A percentile compares a stretch with the other conserved stretches of the same genome.
Evolutionary conservation across 2,888 invertebrate genomes (phyloP).

Genomic region (Euproctis similis): DNA sequence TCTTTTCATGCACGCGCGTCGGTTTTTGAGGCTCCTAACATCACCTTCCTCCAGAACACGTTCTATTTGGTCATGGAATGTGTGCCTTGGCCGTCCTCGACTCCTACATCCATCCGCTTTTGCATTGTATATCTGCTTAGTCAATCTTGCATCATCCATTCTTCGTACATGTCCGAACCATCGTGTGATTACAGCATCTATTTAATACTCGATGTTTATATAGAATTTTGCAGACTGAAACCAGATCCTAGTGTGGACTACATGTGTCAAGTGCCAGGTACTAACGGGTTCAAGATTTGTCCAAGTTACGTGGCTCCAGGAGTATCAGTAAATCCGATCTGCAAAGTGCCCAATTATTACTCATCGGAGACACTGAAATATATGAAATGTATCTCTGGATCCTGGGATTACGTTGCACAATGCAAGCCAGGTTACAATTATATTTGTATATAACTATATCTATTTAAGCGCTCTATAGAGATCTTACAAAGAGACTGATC

Average conservation of each 20-base stretch:
- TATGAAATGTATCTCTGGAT: constrained; percentile 3
- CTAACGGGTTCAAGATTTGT: constrained; percentile 1
- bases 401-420: constrained; percentile 3
- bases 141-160: too few species aligned
- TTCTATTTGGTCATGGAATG: too few species aligned
- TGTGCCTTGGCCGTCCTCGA: too few species aligned
- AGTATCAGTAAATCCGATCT: background rate
- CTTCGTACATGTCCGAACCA: too few species aligned
- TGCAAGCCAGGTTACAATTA: constrained; percentile 4
- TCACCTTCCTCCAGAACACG: too few species aligned
- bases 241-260: constrained; percentile 2
- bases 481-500: too few species aligned
- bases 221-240: constrained; percentile 2
- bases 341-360: constrained; percentile 3
- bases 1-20: too few species aligned
- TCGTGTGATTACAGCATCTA: too few species aligned
- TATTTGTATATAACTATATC: background rate
- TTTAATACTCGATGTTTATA: background rate
- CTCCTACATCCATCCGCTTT: too few species aligned
- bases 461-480: too few species aligned
- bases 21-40: too few species aligned
- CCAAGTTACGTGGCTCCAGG: background rate
- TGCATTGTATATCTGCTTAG: too few species aligned
- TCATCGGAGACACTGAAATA: background rate
- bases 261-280: background rate